These are phyloP conservation scores for Perithous albicinctus DNA, from an alignment of 2,888 invertebrate genomes.

Conservation along the genomic window DNA sequence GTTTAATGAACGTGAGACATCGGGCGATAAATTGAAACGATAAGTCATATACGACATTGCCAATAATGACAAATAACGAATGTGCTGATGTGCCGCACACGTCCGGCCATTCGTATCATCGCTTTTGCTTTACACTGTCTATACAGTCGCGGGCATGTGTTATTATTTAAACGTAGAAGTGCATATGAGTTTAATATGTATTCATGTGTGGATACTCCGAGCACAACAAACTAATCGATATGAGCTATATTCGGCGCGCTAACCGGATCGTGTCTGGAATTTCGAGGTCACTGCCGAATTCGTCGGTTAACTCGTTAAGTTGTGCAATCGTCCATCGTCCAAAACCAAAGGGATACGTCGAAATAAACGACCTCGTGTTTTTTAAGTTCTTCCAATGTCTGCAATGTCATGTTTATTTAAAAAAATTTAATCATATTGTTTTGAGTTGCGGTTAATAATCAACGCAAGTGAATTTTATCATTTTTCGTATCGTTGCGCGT, in stretches of 20 bases:
- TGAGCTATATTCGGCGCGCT: not conserved
- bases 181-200: not conserved
- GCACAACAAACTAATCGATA: not conserved
- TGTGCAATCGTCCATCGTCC: slow-evolving; percentile 13
- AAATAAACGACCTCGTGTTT: not conserved
- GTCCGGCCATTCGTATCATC: not conserved
- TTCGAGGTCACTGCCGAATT: slow-evolving; percentile 32
- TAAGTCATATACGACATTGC: slow-evolving; percentile 26
- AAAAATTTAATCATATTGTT: not conserved
- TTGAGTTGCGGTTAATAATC: not conserved
- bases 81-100: not conserved
- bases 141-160: not conserved
- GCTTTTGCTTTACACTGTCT: not conserved
- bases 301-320: not conserved
- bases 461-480: not conserved
- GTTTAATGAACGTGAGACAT: slow-evolving; percentile 32
- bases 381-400: not conserved
- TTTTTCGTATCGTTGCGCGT: not conserved
- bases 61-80: slow-evolving; percentile 11
- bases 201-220: not conserved
- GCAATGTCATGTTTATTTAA: not conserved
- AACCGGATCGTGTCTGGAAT: slow-evolving; percentile 24
- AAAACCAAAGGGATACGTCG: not conserved
- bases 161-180: too few relatives aligned
- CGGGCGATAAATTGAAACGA: slow-evolving; percentile 31